phyloP scores from a whole-genome alignment of 2,113 vertebrate genomes.

The Delphinapterus leucas region DNA sequence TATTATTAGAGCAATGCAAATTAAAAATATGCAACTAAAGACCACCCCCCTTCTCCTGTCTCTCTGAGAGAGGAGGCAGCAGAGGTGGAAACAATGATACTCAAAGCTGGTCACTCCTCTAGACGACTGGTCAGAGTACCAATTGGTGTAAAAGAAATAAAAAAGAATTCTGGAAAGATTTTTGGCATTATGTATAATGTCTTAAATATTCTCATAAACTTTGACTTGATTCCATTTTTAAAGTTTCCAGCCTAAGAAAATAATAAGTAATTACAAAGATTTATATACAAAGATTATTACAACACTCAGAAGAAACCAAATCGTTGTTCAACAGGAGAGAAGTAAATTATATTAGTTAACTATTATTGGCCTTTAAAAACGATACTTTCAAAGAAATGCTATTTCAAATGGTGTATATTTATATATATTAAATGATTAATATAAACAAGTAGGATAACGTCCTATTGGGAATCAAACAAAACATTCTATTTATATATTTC shows the following conservation, averaged over 20 bases:
- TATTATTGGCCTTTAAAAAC: conserved; percentile 37
- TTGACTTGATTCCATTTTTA: not conserved
- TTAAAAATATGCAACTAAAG: not conserved
- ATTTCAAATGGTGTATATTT: not conserved
- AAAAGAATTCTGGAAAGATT: not conserved
- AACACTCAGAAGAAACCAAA: conserved; percentile 15
- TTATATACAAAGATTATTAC: not conserved
- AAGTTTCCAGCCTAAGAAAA: conserved; percentile 13
- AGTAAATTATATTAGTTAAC: not conserved
- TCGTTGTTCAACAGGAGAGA: not conserved
- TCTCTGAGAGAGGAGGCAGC: not conserved
- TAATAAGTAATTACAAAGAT: not conserved
- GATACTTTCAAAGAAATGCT: not conserved
- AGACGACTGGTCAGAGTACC: not conserved
- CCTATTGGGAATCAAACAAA: not conserved
- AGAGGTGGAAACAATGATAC: not conserved
- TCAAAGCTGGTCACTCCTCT: not conserved
- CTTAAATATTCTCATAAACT: not conserved
- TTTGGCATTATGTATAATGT: not conserved
- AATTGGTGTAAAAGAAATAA: not conserved
- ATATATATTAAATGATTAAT: not conserved
- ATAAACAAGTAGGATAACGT: not conserved
- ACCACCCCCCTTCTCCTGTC: not conserved
- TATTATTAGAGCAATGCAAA: not conserved
- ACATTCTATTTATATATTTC: not conserved